Evolutionary conservation across 2,113 vertebrate genomes (phyloP), one percentile per base, ranked within the genome.

Genomic region (Thalassarche chlororhynchos): DNA sequence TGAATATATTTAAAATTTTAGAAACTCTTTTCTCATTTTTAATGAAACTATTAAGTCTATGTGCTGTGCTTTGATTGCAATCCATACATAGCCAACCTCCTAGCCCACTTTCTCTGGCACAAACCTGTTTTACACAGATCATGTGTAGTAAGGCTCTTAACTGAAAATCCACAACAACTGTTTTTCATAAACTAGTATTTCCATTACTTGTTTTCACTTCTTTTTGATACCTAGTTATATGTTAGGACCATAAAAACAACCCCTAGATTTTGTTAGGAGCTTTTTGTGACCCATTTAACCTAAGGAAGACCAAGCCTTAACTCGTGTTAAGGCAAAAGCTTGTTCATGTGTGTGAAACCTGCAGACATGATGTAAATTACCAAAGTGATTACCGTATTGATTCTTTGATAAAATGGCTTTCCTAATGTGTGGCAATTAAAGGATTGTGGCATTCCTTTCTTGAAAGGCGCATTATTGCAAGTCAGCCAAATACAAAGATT

Each of bases 381-480:
- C 4, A 3, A 47, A 60, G 61, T 55, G 49, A 93, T 87, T 90
- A 85, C 71, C 42, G 29, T 75, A 47, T 32, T 87, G 84, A 72
- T 87, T 90, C 61, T 76, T 88, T 69, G 70, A 65, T 69, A 69
- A 61, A 91, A 68, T 88, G 15, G 34, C 54, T 91, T 89, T 83
- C 58, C 70, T 65, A 83, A 83, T 20, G 70, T 5, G 51, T 52
- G 81, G 49, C 84, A 87, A 90, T 93, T 91, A 95, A 91, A 85
- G 84, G 52, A 89, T 65, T 87, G 87, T 96, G 77, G 31, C 24
- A n/a, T 60, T 93, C 40, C 25, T 91, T 32, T 82, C 58, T 47
- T 31, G 44, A 76, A 79, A 79, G 51, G 84, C 6, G 10, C 6
- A 8, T 64, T 88, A 84, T 60, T 76, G 60, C 47, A 71, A 52